A percentile compares a stretch with the other conserved stretches of the same genome.
phyloP scores from a whole-genome alignment of 1,140 invertebrate genomes.

The Caenorhabditis latens region DNA sequence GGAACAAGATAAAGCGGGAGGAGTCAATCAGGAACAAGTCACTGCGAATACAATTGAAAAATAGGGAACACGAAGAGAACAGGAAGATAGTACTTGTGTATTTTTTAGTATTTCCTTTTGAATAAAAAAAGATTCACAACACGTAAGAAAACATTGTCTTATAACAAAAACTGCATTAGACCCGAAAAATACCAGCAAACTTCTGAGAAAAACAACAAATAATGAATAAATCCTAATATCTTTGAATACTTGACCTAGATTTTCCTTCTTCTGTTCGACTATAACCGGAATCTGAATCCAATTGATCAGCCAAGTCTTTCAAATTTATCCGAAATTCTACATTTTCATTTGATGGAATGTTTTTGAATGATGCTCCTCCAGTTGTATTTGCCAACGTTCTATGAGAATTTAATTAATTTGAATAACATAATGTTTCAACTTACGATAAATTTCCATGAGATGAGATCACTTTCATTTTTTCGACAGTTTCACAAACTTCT shows the following conservation, averaged over 20 bases:
- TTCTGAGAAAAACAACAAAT: background rate
- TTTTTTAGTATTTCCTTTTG: too few relatives aligned
- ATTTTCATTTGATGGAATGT: background rate
- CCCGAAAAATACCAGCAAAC: background rate
- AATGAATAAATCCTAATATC: background rate
- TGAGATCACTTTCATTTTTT: constrained; percentile 32
- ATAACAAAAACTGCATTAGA: background rate
- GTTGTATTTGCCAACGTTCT: background rate
- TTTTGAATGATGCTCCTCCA: background rate
- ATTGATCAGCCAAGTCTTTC: constrained; percentile 21
- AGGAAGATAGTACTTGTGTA: background rate
- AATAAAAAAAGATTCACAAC: too few relatives aligned
- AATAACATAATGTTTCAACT: background rate
- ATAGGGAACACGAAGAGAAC: background rate
- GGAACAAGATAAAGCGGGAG: constrained; percentile 8
- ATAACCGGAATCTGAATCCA: constrained; percentile 27
- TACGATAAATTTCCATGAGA: constrained; percentile 38
- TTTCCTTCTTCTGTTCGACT: background rate
- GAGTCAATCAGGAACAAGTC: background rate
- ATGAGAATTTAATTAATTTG: background rate
- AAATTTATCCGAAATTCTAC: constrained; percentile 15
- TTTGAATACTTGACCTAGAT: constrained; percentile 2
- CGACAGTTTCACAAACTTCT: constrained; percentile 53
- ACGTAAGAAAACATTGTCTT: background rate
- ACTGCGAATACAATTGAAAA: constrained; percentile 11